Base-by-base conservation (phyloP, 2,797 vertebrate species). In the Thamnophis elegans region DNA sequence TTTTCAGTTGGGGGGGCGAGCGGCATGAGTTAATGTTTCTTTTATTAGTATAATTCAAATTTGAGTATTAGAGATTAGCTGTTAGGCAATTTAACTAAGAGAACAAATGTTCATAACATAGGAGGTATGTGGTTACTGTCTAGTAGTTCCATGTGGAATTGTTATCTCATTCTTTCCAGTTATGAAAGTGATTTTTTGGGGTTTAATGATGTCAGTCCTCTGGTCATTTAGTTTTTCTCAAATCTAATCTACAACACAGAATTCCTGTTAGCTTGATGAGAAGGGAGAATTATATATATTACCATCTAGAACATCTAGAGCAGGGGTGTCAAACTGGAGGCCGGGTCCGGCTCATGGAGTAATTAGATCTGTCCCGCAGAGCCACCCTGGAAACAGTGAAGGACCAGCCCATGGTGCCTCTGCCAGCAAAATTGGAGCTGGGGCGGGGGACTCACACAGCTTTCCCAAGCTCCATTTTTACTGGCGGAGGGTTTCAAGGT, bases 21-120 rank as follows among this genome's bases (percentile, higher is more conserved):
- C 5, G 5, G 58, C 36, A 20, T 32, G 68, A 58, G 14, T 78
- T 87, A 73, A 55, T 55, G 68, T 68, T 89, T 73, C 65, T 86
- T 86, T 91, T 62, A 18, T 86, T 91, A 59, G 58, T 85, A 85
- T 73, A 73, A 73, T 90, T 90, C 73, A 86, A 32, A 53, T 47
- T 62, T 26, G 4, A 91, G 56, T 62, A 25, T 26, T 58, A 78
- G 32, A 32, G 28, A 47, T 60, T 47, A 60, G 47, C 1, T 62
- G 82, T n/a, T 62, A 62, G 26, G 26, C 60, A 62, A 28, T 4
- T 73, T 73, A 36, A 36, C n/a, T 36, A 73, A 7, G n/a, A 36
- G n/a, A 18, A 73, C 14, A 36, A 16, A 73, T 73, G 65, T 73
- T 73, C 65, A 73, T 73, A 36, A 73, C 6, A 18, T 36, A 36